Percentiles rank a stretch among this genome's conserved stretches.
Evolutionary conservation across 2,113 vertebrate species (phyloP).

Genomic region (Sakesphorus luctuosus): DNA sequence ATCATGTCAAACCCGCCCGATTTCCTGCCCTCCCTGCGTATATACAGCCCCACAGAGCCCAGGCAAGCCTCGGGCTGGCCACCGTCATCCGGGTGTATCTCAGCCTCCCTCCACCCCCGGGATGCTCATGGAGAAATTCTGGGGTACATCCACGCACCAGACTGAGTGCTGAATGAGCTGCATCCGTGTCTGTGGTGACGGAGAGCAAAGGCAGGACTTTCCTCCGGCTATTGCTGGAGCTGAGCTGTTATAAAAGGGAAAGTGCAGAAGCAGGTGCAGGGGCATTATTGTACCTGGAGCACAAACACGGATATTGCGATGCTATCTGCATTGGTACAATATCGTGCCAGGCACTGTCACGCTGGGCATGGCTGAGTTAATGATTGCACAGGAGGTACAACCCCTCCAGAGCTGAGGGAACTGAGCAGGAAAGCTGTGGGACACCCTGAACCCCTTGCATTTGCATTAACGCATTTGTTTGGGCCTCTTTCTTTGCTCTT

Average conservation of each 20-base stretch:
- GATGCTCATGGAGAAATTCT: background rate
- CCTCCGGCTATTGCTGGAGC: background rate
- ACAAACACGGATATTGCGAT: fast-evolving
- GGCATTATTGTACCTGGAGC: background rate
- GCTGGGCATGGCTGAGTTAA: background rate
- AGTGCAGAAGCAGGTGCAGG: background rate
- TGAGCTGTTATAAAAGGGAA: fast-evolving
- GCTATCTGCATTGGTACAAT: background rate
- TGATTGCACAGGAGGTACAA: background rate
- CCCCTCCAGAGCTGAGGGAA: background rate
- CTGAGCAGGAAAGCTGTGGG: background rate
- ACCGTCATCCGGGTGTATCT: fast-evolving
- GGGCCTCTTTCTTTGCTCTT: background rate
- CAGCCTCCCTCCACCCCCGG: background rate
- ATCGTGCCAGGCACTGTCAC: fast-evolving
- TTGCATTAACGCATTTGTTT: background rate
- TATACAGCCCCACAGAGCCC: background rate
- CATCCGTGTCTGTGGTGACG: background rate
- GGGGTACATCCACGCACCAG: fast-evolving
- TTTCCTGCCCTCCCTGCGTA: background rate
- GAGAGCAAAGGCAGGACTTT: background rate
- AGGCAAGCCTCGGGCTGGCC: background rate
- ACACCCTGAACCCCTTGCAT: background rate
- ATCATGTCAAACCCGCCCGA: fast-evolving
- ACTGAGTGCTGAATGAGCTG: background rate